Percentiles rank a stretch among this genome's conserved stretches.
phyloP scores from a whole-genome alignment of 2,888 invertebrate genomes.

The Druceiella hillmani region DNA sequence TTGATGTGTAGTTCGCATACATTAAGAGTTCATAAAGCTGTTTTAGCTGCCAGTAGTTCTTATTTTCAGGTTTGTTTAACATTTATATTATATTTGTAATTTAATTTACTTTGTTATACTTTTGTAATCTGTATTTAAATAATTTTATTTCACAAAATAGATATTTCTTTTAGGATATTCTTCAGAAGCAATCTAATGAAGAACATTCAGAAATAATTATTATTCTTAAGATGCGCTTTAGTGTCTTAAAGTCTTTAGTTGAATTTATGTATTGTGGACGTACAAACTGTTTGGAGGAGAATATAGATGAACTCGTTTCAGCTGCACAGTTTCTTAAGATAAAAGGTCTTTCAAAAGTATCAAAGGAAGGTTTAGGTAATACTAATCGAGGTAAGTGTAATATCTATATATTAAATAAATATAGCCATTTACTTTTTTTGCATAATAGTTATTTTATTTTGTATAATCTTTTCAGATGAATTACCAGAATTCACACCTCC shows the following conservation, averaged over 20 bases:
- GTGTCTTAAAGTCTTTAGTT: slow-evolving; percentile 63
- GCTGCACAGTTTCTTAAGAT: slow-evolving; percentile 69
- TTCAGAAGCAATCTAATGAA: slow-evolving; percentile 54
- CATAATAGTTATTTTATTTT: slow-evolving; percentile 7
- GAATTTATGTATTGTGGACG: slow-evolving; percentile 77
- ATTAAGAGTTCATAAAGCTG: slow-evolving; percentile 67
- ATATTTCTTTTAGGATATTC: slow-evolving; percentile 43
- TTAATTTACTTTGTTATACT: too few species aligned
- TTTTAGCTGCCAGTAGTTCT: slow-evolving; percentile 66
- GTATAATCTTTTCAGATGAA: slow-evolving; percentile 32
- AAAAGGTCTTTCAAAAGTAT: slow-evolving; percentile 51
- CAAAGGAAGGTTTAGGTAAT: slow-evolving; percentile 48
- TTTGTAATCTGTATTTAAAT: too few species aligned
- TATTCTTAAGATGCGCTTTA: slow-evolving; percentile 64
- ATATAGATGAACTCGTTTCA: slow-evolving; percentile 61
- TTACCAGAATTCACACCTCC: slow-evolving; percentile 45
- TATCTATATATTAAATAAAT: neutral
- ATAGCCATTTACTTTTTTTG: slow-evolving; percentile 5
- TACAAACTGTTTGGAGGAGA: slow-evolving; percentile 62
- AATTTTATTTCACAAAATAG: slow-evolving; percentile 4
- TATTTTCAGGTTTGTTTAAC: slow-evolving; percentile 59
- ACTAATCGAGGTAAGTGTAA: slow-evolving; percentile 36
- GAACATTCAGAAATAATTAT: too few species aligned
- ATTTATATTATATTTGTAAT: too few species aligned
- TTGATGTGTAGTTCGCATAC: slow-evolving; percentile 71